Evolutionary conservation across 1,140 invertebrate genomes (phyloP), one percentile per base, ranked within the genome.

Genomic region (Sarcophaga peregrina): DNA sequence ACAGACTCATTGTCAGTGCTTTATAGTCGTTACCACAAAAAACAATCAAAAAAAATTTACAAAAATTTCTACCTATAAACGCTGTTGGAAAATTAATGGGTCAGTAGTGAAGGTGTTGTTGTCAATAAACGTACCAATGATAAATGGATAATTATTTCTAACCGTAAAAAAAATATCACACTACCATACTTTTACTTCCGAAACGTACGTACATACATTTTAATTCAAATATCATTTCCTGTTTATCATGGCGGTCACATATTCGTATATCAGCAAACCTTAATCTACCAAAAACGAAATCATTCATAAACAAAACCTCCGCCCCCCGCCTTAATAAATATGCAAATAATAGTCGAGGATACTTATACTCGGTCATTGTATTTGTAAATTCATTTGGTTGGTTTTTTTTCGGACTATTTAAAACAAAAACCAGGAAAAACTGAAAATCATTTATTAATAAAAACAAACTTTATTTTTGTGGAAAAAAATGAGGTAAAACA

Each of bases 221-320:
- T 25, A 68, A 68, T 68, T 68, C 62, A 68, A 20, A 68, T 68
- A 68, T 68, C 17, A 20, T 68, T 68, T 68, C 62, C n/a, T 68
- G 62, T 20, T 68, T 68, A n/a, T 68, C 9, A 68, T 68, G 62
- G 17, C 17, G 62, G 17, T 68, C 62, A 68, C n/a, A 68, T 25
- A 25, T 37, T 37, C 25, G 25, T 37, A 37, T 20, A 68, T n/a
- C n/a, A 25, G 9, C n/a, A 68, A 25, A 68, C n/a, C 62, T 68
- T 68, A 20, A 37, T 37, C 25, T 37, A 37, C 25, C 25, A 37
- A 37, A 68, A 68, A 20, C 62, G 8, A 25, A 68, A 68, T 25
- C 62, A 68, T 20, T 20, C 54, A 58, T 13, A 13, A 5, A 13
- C 3, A 58, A 58, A 7, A 0, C n/a, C 13, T n/a, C n/a, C 17